A percentile compares a stretch with the other conserved stretches of the same genome.
phyloP scores from a whole-genome alignment of 2,888 invertebrate genomes.

The Eristalis pertinax region DNA sequence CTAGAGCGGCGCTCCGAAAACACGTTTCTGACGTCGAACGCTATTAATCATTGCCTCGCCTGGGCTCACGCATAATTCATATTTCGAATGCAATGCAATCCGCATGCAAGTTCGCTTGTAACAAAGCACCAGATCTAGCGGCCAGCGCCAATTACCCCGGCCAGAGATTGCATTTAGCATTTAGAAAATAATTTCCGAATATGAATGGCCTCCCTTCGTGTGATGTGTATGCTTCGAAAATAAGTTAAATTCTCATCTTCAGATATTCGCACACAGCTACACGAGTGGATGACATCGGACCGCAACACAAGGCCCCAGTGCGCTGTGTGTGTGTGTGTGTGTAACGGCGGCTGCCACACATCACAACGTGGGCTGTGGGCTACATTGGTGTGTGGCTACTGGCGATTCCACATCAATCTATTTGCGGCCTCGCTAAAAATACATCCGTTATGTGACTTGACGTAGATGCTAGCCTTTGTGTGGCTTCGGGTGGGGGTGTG shows the following conservation, averaged over 20 bases:
- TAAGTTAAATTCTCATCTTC: constrained; percentile 16
- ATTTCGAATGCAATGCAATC: background rate
- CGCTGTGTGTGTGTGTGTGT: background rate
- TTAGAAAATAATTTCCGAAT: constrained; percentile 56
- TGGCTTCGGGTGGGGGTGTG: background rate
- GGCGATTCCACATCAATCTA: constrained; percentile 25
- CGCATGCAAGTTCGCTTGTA: constrained; percentile 16
- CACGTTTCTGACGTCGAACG: background rate
- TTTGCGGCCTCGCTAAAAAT: constrained; percentile 34
- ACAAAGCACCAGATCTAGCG: constrained; percentile 48
- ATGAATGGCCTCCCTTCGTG: constrained; percentile 59
- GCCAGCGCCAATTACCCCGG: constrained; percentile 63
- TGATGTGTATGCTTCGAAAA: constrained; percentile 36
- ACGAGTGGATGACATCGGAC: background rate
- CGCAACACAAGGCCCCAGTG: background rate
- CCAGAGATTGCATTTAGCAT: constrained; percentile 61
- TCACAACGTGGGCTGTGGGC: constrained; percentile 30
- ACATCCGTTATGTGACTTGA: constrained; percentile 22
- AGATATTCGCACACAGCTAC: background rate
- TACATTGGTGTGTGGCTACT: constrained; percentile 1
- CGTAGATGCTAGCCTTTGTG: constrained; percentile 18
- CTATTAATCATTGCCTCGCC: constrained; percentile 33
- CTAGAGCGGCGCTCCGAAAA: background rate
- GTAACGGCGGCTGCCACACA: too few relatives aligned
- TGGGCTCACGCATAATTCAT: background rate